phyloP scores from a whole-genome alignment of 1,140 invertebrate genomes.

The Atopsyche davidsoni region DNA sequence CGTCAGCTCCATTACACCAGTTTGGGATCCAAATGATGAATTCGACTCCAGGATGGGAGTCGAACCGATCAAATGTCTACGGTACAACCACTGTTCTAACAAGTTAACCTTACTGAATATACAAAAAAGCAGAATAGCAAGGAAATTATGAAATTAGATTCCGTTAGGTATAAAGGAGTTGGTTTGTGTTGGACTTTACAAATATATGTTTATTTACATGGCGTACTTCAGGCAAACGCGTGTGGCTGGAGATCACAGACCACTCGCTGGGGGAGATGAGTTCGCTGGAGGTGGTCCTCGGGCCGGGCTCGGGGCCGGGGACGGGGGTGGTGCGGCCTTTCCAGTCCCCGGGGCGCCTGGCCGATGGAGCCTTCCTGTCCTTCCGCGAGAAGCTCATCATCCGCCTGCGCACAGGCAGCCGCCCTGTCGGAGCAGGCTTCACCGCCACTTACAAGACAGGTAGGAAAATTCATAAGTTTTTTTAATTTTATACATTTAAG shows the following conservation, averaged over 20 bases:
- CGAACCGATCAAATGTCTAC: too few relatives aligned
- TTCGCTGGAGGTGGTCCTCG: constrained; percentile 50
- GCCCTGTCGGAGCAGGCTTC: constrained; percentile 54
- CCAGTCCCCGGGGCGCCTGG: constrained; percentile 41
- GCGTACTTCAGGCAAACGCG: constrained; percentile 46
- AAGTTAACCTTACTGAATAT: too few relatives aligned
- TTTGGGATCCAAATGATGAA: too few relatives aligned
- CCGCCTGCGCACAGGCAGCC: constrained; percentile 51
- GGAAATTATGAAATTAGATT: too few relatives aligned
- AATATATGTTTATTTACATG: constrained; percentile 21
- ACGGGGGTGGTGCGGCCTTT: constrained; percentile 48
- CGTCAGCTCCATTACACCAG: too few relatives aligned
- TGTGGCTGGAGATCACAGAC: constrained; percentile 60
- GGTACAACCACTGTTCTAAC: too few relatives aligned
- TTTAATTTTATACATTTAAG: background rate
- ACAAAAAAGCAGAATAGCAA: too few relatives aligned
- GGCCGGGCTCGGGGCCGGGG: constrained; percentile 38
- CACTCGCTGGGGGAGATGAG: constrained; percentile 53
- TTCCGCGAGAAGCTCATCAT: constrained; percentile 50
- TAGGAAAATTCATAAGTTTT: constrained; percentile 31
- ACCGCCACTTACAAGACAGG: constrained; percentile 55
- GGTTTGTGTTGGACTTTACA: too few relatives aligned
- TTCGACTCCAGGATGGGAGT: too few relatives aligned
- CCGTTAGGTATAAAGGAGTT: too few relatives aligned
- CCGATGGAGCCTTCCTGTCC: constrained; percentile 57